Evolutionary conservation across 2,888 invertebrate species (phyloP), one percentile per base, ranked within the genome.

Genomic region (Notodonta ziczac): DNA sequence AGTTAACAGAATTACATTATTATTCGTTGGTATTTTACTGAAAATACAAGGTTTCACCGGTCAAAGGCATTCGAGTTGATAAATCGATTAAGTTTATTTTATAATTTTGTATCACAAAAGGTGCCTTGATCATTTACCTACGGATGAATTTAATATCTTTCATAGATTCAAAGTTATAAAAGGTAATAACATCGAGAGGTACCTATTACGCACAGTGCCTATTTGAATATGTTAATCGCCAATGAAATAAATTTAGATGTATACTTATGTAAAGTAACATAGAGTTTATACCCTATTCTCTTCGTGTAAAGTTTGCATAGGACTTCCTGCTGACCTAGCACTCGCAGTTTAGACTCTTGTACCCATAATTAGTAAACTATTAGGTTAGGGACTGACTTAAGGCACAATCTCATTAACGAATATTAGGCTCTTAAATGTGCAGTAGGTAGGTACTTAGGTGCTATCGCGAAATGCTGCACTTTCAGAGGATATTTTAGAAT

Each of bases 71-170:
- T 16, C 8, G 50, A 77, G 75, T 80, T 80, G 73, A 71, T 67
- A 69, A 78, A 81, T 75, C 80, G 70, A 80, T 80, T 74, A 60
- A 78, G 66, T 66, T 71, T 65, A 72, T 78, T 81, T 76, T 63
- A 71, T 76, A 77, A 82, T 79, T 72, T 69, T 56, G 42, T 63
- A 66, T 59, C 75, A 79, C 77, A 78, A 72, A 73, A 67, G 73
- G 66, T 62, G 63, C 65, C 59, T 72, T 73, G 72, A 75, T 75
- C 71, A 69, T 75, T 70, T 56, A 61, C 40, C 56, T 59, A 56
- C 46, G n/a, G 46, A 10, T 42, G 42, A 42, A 42, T 42, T 42
- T 10, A 10, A 46, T n/a, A 46, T 46, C 13, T 46, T 46, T 4
- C 13, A 42, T 40, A 40, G 6, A 40, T 40, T 40, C 44, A 44